Evolutionary conservation across 2,888 invertebrate species (phyloP).

Genomic region (Chymomyza amoena): DNA sequence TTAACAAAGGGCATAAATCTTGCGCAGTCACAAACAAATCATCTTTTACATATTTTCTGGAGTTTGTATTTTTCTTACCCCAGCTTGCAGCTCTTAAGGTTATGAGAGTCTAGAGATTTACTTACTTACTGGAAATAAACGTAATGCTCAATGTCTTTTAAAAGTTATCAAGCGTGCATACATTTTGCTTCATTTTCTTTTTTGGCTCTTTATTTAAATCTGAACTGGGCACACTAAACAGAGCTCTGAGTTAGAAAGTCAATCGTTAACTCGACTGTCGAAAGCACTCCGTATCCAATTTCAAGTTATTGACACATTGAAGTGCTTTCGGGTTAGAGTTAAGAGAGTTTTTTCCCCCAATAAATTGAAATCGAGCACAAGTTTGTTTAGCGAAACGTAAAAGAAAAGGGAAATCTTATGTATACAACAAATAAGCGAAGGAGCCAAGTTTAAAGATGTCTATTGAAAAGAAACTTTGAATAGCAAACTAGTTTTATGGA

Average conservation of each 20-base stretch:
- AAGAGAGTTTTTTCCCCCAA: background rate
- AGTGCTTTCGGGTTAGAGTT: slow-evolving; percentile 27
- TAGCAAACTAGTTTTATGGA: background rate
- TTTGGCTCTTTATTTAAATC: background rate
- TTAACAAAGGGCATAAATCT: slow-evolving; percentile 50
- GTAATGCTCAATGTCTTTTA: slow-evolving; percentile 16
- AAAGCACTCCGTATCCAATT: slow-evolving; percentile 38
- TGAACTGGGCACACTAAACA: background rate
- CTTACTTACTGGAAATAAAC: slow-evolving; percentile 23
- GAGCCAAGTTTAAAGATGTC: background rate
- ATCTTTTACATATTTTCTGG: slow-evolving; percentile 29
- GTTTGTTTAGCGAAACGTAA: slow-evolving; percentile 2
- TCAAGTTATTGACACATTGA: slow-evolving; percentile 48
- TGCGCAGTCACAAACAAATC: slow-evolving; percentile 47
- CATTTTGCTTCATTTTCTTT: background rate
- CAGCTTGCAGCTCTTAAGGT: slow-evolving; percentile 16
- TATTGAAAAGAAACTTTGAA: slow-evolving; percentile 7
- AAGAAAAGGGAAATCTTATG: background rate
- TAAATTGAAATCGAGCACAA: slow-evolving; percentile 1
- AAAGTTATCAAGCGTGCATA: background rate
- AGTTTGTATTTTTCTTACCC: slow-evolving; percentile 16
- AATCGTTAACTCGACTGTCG: slow-evolving; percentile 9
- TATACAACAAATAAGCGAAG: background rate
- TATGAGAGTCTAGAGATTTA: background rate
- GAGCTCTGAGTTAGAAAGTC: background rate